Conservation (phyloP, 2,797 vertebrate species). For the Coilia nasus region DNA sequence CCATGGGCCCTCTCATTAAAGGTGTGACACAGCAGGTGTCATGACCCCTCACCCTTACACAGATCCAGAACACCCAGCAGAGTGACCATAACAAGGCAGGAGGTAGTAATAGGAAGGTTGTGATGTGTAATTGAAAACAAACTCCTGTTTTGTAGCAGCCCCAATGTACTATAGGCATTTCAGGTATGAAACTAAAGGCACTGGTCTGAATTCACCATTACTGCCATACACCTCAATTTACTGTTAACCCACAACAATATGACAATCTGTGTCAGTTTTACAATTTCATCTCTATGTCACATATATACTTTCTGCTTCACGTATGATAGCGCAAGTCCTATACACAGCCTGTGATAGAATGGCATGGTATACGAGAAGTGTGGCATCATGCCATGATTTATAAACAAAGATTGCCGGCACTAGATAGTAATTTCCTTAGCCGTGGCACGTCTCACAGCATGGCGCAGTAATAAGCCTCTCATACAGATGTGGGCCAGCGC, state of each 20-base stretch:
- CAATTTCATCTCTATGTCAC: not conserved
- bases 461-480: not conserved
- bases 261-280: not conserved
- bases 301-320: not conserved
- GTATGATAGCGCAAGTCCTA: not conserved
- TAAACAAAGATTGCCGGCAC: not conserved
- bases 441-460: constrained; percentile 1
- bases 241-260: not conserved
- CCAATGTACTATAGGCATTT: not conserved
- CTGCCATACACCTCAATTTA: not conserved
- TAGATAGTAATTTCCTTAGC: not conserved
- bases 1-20: not conserved
- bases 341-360: not conserved
- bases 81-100: not conserved
- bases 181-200: not conserved
- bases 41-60: not conserved
- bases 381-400: not conserved
- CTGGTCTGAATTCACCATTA: not conserved
- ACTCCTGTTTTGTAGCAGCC: too few species aligned
- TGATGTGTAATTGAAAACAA: not conserved
- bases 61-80: not conserved
- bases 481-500: not conserved
- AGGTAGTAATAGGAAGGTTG: too few species aligned
- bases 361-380: not conserved
- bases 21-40: not conserved